Conservation (phyloP, 2,797 vertebrate genomes). For the Mastacembelus armatus region DNA sequence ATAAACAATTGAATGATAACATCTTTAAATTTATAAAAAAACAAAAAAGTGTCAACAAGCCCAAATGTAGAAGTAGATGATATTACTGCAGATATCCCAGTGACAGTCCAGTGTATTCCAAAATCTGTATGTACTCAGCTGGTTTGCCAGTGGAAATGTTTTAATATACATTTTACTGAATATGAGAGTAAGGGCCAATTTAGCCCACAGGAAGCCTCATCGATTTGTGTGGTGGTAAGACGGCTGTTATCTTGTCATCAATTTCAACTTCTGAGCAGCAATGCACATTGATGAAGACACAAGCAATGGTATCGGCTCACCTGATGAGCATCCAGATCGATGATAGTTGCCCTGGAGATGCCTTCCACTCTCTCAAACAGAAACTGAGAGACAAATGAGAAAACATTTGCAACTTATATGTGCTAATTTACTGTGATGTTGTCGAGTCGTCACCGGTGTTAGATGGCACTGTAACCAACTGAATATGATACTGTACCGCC, state of each 20-base stretch:
- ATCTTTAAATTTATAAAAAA: too few relatives aligned
- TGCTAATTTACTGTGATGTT: too few relatives aligned
- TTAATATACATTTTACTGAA: slow-evolving; percentile 22
- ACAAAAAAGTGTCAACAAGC: too few relatives aligned
- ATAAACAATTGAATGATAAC: too few relatives aligned
- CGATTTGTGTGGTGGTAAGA: slow-evolving; percentile 40
- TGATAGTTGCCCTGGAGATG: slow-evolving; percentile 91
- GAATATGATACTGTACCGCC: too few relatives aligned
- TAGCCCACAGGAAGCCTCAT: slow-evolving; percentile 27
- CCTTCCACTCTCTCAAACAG: slow-evolving; percentile 93
- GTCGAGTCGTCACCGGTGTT: too few relatives aligned
- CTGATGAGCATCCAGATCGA: slow-evolving; percentile 97
- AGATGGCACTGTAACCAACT: too few relatives aligned
- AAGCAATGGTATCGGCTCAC: slow-evolving; percentile 77
- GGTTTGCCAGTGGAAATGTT: slow-evolving; percentile 21
- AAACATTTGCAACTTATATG: slow-evolving; percentile 12
- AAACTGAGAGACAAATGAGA: slow-evolving; percentile 81
- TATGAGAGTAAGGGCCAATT: slow-evolving; percentile 42
- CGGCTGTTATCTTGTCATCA: slow-evolving; percentile 37
- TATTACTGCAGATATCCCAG: neutral
- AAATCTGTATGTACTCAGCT: neutral
- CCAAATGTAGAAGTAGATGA: neutral
- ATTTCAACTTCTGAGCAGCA: slow-evolving; percentile 34
- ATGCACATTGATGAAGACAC: slow-evolving; percentile 27
- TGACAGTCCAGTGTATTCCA: slow-evolving; percentile 7